Conservation (phyloP, 2,797 vertebrate species). For the Myotis daubentonii region DNA sequence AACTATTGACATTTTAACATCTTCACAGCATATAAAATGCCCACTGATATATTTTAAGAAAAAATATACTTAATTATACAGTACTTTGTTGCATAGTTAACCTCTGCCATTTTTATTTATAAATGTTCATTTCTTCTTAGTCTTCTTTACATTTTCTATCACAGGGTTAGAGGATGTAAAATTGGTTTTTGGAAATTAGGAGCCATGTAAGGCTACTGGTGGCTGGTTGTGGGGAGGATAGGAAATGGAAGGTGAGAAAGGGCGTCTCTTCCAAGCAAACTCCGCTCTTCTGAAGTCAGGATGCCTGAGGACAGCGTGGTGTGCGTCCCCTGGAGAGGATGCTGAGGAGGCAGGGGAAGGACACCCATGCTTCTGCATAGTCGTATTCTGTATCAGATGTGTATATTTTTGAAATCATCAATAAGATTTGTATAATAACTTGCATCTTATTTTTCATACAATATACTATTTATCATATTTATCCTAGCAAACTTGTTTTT, state of each 20-base stretch:
- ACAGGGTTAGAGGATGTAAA: not conserved
- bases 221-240: too few species aligned
- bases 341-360: accelerated
- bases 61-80: conserved; percentile 7
- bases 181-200: not conserved
- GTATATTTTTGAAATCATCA: not conserved
- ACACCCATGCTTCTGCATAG: accelerated
- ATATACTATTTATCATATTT: too few species aligned
- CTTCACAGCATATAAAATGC: not conserved
- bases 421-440: not conserved
- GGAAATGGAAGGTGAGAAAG: not conserved
- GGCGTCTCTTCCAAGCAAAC: not conserved
- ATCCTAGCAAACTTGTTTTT: not conserved
- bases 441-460: too few species aligned
- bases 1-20: not conserved
- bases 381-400: accelerated
- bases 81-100: not conserved
- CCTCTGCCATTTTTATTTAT: not conserved
- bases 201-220: accelerated
- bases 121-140: conserved; percentile 47
- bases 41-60: not conserved
- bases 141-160: not conserved
- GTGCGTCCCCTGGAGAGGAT: too few species aligned
- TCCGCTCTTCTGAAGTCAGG: not conserved
- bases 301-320: accelerated